Base-by-base conservation (phyloP, 2,797 vertebrate genomes). In the Orestias chungarensis region DNA sequence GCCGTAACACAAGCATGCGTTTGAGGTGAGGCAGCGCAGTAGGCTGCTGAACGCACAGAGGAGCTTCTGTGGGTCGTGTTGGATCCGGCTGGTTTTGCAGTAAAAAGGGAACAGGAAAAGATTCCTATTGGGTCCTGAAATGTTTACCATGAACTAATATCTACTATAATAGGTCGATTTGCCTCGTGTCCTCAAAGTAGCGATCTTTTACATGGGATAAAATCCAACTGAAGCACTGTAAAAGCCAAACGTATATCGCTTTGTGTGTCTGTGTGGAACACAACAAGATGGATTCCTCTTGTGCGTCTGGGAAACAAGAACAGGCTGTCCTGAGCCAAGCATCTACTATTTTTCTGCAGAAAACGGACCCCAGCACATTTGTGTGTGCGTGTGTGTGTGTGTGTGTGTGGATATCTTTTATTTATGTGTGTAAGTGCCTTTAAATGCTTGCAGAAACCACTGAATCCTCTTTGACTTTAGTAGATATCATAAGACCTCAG, bases 261-360 rank as follows among this genome's bases (percentile, higher is more conserved):
- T 11, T 46, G 40, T 57, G 29, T 18, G 44, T 47, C 54, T 15
- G 31, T 47, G 69, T 68, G 68, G 61, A 57, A 20, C 4, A 27
- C 70, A 42, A 42, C 50, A 43, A 11, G 10, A 3, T 35, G 54
- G 64, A 81, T 80, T 73, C 82, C 66, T 79, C 72, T 33, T 68
- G 65, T 70, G 55, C 55, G 66, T 38, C 20, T 68, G 75, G 70
- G 49, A 50, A n/a, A 27, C 0, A 20, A 76, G 83, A 88, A 89
- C 86, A 88, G 61, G 6, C 68, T 84, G 86, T 88, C 52, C 78
- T 47, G 64, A 46, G 7, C 65, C 74, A 65, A 74, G 66, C 44
- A 71, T 82, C 71, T 71, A 50, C 61, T 62, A 74, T 67, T 54
- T 52, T 38, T 68, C 81, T 78, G 70, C 68, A 9, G 80, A 78